Evolutionary conservation across 1,140 invertebrate genomes (phyloP).

Genomic region (Orchesella cincta): DNA sequence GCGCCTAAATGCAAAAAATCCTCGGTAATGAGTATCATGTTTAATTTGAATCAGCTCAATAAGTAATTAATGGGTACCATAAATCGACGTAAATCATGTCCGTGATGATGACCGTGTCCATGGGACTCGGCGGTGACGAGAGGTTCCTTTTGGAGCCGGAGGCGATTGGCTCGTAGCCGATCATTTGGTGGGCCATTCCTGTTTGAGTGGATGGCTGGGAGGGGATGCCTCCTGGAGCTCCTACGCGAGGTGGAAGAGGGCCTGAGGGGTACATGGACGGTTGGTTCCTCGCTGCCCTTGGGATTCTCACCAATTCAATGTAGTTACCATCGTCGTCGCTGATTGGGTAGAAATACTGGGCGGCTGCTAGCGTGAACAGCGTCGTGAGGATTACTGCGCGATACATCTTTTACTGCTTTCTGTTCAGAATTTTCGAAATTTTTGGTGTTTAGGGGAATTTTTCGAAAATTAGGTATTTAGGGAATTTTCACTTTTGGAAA

Average conservation of each 20-base stretch:
- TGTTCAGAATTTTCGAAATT: too few relatives aligned
- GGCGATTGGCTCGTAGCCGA: not conserved
- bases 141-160: not conserved
- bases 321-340: not conserved
- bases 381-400: too few relatives aligned
- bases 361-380: not conserved
- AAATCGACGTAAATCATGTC: not conserved
- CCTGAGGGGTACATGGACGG: not conserved
- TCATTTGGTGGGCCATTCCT: not conserved
- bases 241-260: not conserved
- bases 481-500: too few relatives aligned
- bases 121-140: not conserved
- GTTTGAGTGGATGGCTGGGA: not conserved
- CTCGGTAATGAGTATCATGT: too few relatives aligned
- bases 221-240: not conserved
- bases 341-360: not conserved
- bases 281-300: not conserved
- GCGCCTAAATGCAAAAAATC: too few relatives aligned
- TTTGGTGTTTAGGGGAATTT: too few relatives aligned
- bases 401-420: too few relatives aligned
- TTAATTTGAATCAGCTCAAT: too few relatives aligned
- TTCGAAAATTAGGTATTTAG: too few relatives aligned
- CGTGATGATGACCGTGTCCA: slow-evolving; percentile 17
- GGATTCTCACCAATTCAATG: not conserved
- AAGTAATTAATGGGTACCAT: too few relatives aligned